These are phyloP conservation scores for Harpegnathos saltator DNA, from an alignment of 1,140 invertebrate species.

Conservation along the genomic window DNA sequence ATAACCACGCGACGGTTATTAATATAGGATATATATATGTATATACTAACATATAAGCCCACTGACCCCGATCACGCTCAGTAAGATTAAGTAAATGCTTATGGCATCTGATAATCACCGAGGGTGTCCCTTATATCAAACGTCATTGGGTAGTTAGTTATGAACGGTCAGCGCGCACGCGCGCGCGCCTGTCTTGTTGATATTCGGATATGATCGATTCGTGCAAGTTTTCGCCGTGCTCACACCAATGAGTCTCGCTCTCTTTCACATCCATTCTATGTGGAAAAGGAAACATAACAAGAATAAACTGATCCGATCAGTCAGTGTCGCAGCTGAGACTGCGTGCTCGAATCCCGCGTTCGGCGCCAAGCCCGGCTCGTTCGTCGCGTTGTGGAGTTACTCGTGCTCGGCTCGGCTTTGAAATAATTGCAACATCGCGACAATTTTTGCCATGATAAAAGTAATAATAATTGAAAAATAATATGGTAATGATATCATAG, in stretches of 20 bases:
- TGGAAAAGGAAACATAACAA: background rate
- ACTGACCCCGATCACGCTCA: slow-evolving; percentile 46
- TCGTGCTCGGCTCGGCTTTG: no score
- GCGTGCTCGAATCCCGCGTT: background rate
- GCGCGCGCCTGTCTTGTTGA: slow-evolving; percentile 60
- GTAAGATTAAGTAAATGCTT: slow-evolving; percentile 51
- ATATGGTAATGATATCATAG: no score
- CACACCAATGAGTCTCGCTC: slow-evolving; percentile 47
- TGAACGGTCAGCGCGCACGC: slow-evolving; percentile 46
- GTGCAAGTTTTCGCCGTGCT: slow-evolving; percentile 45
- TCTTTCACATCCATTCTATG: slow-evolving; percentile 27
- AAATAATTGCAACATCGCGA: no score
- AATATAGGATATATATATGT: slow-evolving; percentile 47
- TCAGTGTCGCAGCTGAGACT: background rate
- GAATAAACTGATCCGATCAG: slow-evolving; percentile 16
- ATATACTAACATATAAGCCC: slow-evolving; percentile 46
- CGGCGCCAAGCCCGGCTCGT: background rate
- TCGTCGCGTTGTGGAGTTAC: background rate
- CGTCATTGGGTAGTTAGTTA: slow-evolving; percentile 48
- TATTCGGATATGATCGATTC: slow-evolving; percentile 75
- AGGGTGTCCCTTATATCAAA: slow-evolving; percentile 39
- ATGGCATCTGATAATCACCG: slow-evolving; percentile 60
- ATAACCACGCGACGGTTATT: slow-evolving; percentile 15
- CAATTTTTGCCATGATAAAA: background rate
- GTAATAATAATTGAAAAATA: background rate